Base-by-base conservation (phyloP, 1,140 invertebrate species). In the Octopus sinensis region DNA sequence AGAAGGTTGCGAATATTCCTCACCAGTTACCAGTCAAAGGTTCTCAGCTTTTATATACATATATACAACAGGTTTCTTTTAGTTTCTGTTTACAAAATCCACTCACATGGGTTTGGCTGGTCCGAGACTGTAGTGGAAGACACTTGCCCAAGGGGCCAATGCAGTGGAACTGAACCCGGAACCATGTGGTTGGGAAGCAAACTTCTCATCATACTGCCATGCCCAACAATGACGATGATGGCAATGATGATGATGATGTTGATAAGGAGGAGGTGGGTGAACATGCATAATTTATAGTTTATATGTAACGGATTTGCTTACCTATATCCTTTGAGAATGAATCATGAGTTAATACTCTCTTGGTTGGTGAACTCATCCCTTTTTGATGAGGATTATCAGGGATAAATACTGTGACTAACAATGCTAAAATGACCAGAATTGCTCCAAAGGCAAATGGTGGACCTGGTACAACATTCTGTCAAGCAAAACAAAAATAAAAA, bases 391-490 rank as follows among this genome's bases (percentile, higher is more conserved):
- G 87, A 84, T 86, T 88, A 53, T 96, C 95, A 54, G 96, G 96
- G 88, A 98, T 96, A 91, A 97, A 97, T 78, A 95, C 93, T 76
- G 96, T 95, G 83, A 98, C 96, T 82, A 98, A 91, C 86, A 99
- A 93, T 54, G 98, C 98, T 90, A 96, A 95, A 84, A 99, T 95
- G 79, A 99, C 98, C 89, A 99, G 93, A 88, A 99, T 92, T 79
- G 98, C 96, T 81, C 98, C 98, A 92, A 99, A 97, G 54, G 99
- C 96, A 92, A 99, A 99, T n/a, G 98, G 98, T 77, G 98, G 98
- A n/a, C 98, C 98, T 76, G 98, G 98, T 85, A 99, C 94, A 85
- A 98, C 91, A 91, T 95, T 92, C 92, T 92, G 84, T 86, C 90
- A 87, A 71, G 79, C 68, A 79, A 71, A 76, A 13, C 23, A 76